Base-by-base conservation (phyloP, 1,140 invertebrate genomes). In the Drosophila lowei region DNA sequence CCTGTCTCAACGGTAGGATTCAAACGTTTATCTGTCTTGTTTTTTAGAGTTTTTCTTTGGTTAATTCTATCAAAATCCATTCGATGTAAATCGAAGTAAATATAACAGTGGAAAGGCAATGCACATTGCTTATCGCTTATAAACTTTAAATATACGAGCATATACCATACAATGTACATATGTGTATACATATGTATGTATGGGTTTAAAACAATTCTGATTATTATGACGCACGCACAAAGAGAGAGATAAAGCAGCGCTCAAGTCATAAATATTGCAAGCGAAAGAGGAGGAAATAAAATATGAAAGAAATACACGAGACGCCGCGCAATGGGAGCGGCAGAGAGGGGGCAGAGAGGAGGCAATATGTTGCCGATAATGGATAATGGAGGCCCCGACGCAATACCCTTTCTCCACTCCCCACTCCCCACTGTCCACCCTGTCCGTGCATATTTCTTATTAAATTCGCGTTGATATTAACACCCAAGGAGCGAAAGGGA, bases 381-480 rank as follows among this genome's bases (percentile, higher is more conserved):
- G 63, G 64, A 66, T 67, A 64, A 52, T 68, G 66, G 59, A 67
- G 48, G 65, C 23, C 62, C 41, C 53, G 49, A 43, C 30, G 50
- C 18, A 49, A 38, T 47, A 50, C 28, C 23, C 9, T 9, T 15
- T 23, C 23, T 34, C 6, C 58, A 13, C n/a, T 2, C 21, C 9
- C 59, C 11, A 11, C 23, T 38, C 49, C 16, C 18, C 18, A 2
- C 25, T 52, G 15, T 15, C 18, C 18, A 18, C 44, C 50, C 50
- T 21, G 42, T 56, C 57, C 64, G 66, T 68, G 64, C 63, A 68
- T 68, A 68, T 68, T 68, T 68, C 50, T 68, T 68, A 68, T 68
- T 68, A 68, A 68, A 68, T 68, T 68, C 64, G 66, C 52, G 66
- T 49, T 57, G 66, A 68, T 68, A 68, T 68, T 68, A 68, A 68